Evolutionary conservation across 2,797 vertebrate species (phyloP).

Genomic region (Macropus fuliginosus): DNA sequence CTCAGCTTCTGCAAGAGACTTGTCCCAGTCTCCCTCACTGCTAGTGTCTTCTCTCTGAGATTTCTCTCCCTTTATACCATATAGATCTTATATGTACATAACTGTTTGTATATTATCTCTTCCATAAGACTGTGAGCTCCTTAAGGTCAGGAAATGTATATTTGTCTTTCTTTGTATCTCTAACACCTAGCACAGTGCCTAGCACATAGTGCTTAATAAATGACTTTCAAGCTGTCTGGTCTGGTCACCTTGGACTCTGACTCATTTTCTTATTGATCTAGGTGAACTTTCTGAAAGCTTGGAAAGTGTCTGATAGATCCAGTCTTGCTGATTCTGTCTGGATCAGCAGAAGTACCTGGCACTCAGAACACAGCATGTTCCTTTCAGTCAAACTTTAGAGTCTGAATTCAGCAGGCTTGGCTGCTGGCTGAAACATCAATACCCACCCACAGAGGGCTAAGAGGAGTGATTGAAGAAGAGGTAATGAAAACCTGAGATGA

Average conservation of each 20-base stretch:
- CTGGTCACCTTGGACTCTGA: background rate
- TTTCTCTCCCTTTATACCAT: background rate
- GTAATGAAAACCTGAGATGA: accelerated
- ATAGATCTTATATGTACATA: background rate
- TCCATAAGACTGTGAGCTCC: background rate
- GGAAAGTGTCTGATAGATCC: background rate
- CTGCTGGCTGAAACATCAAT: background rate
- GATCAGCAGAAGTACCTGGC: background rate
- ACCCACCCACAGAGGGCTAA: background rate
- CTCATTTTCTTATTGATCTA: slow-evolving; percentile 24
- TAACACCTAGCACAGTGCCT: background rate
- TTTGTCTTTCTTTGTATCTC: background rate
- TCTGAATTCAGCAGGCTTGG: background rate
- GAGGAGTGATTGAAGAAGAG: background rate
- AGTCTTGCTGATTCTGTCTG: background rate
- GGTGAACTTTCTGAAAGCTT: slow-evolving; percentile 34
- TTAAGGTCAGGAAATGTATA: background rate
- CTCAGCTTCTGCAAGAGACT: background rate
- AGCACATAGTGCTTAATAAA: background rate
- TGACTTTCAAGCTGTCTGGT: background rate
- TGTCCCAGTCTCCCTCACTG: background rate
- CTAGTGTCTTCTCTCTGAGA: background rate
- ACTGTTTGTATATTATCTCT: no score
- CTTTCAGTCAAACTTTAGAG: background rate
- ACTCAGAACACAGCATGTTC: background rate